Conservation (phyloP, 2,113 vertebrate genomes). For the Corythornis cristatus region DNA sequence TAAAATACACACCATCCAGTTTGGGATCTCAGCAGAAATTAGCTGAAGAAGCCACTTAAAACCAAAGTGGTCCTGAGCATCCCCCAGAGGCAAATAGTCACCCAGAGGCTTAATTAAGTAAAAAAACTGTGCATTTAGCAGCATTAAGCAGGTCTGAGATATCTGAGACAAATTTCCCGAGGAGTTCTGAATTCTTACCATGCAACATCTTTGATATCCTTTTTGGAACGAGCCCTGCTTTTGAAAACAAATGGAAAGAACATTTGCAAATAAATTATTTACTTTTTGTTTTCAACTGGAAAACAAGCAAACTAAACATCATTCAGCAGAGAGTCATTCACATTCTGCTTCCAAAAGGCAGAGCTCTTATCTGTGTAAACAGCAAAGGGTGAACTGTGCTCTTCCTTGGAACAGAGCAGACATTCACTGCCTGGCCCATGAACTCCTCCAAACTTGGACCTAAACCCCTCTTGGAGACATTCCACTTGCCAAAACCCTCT, state of each 20-base stretch:
- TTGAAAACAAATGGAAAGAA: background rate
- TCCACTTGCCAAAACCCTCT: background rate
- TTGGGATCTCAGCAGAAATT: background rate
- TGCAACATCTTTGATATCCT: background rate
- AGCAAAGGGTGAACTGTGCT: background rate
- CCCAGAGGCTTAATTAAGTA: background rate
- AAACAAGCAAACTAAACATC: background rate
- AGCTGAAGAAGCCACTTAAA: background rate
- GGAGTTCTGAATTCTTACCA: background rate
- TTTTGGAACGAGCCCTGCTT: background rate
- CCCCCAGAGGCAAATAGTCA: background rate
- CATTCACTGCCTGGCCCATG: background rate
- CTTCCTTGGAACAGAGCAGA: background rate
- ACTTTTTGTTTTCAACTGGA: background rate
- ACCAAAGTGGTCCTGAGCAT: background rate
- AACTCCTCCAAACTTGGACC: background rate
- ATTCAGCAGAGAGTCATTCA: background rate
- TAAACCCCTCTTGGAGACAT: background rate
- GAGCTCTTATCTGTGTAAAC: background rate
- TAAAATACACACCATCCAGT: accelerated
- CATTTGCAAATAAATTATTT: background rate
- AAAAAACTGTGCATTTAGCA: background rate
- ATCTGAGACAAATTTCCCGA: background rate
- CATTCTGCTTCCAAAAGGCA: background rate
- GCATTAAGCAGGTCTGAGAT: background rate